A percentile compares a stretch with the other conserved stretches of the same genome.
phyloP scores from a whole-genome alignment of 2,888 invertebrate genomes.

The Parnassius glacialis region DNA sequence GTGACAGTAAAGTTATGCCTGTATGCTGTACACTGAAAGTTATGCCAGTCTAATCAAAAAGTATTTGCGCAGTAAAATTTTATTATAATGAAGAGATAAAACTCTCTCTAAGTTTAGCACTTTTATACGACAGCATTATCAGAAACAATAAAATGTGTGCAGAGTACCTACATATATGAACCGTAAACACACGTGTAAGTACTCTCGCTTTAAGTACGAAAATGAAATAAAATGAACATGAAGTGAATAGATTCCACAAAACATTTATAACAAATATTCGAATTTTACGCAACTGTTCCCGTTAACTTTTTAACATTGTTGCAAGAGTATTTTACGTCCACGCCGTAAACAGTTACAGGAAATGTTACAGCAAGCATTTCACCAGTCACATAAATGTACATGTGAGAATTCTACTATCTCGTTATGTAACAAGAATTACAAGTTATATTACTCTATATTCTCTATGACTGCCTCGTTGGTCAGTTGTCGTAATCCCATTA shows the following conservation, averaged over 20 bases:
- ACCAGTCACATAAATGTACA: conserved; percentile 17
- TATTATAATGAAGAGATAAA: conserved; percentile 1
- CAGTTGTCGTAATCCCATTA: too few species aligned
- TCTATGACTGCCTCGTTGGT: too few species aligned
- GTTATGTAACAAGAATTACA: too few species aligned
- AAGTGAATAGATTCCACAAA: conserved; percentile 6
- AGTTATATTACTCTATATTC: too few species aligned
- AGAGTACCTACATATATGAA: neutral
- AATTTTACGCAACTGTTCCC: conserved; percentile 20
- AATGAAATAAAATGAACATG: conserved; percentile 14
- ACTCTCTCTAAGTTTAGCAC: neutral
- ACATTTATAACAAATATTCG: conserved; percentile 11
- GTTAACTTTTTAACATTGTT: conserved; percentile 27
- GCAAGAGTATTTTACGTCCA: conserved; percentile 29
- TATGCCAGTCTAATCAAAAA: neutral
- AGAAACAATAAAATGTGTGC: conserved; percentile 6
- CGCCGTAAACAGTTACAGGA: conserved; percentile 29
- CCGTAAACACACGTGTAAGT: neutral
- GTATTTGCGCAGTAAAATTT: neutral
- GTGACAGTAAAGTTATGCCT: too few species aligned
- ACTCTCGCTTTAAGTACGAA: neutral
- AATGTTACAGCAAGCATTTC: conserved; percentile 31
- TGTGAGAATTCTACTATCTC: too few species aligned
- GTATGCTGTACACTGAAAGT: too few species aligned
- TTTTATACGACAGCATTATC: conserved; percentile 2